Evolutionary conservation across 2,797 vertebrate genomes (phyloP).

Genomic region (Linurgus olivaceus): DNA sequence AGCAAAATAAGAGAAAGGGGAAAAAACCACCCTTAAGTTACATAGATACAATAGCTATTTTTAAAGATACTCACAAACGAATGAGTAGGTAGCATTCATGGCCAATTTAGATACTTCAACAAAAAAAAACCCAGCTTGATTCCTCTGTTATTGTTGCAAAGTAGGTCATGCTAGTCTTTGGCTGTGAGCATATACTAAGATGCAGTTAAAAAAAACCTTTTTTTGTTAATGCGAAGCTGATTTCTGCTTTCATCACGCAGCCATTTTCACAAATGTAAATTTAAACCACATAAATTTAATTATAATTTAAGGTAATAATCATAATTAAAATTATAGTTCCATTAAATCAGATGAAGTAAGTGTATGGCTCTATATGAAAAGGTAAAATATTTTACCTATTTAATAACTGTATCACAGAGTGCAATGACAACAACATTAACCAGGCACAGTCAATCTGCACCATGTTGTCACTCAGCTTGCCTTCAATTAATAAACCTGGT

Average conservation of each 20-base stretch:
- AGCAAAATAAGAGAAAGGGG: conserved; percentile 27
- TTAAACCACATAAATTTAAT: conserved; percentile 79
- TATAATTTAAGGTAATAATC: conserved; percentile 82
- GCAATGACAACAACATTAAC: conserved; percentile 77
- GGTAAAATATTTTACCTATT: conserved; percentile 80
- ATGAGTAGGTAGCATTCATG: conserved; percentile 65
- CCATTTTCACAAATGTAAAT: conserved; percentile 80
- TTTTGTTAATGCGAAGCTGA: conserved; percentile 78
- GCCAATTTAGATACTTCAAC: conserved; percentile 71
- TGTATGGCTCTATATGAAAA: conserved; percentile 71
- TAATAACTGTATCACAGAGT: conserved; percentile 76
- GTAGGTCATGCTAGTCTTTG: conserved; percentile 72
- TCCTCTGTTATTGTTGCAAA: conserved; percentile 73
- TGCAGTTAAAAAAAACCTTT: conserved; percentile 68
- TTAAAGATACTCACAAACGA: conserved; percentile 64
- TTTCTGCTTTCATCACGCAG: conserved; percentile 78
- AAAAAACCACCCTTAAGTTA: conserved; percentile 31
- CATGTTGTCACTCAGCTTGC: conserved; percentile 21
- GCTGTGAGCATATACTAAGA: conserved; percentile 75
- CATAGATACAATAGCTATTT: conserved; percentile 67
- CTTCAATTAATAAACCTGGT: conserved; percentile 54
- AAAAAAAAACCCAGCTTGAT: conserved; percentile 55
- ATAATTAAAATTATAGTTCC: conserved; percentile 81
- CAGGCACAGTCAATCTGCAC: conserved; percentile 55
- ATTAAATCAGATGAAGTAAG: conserved; percentile 79